A percentile compares a stretch with the other conserved stretches of the same genome.
Conservation (phyloP, 2,888 invertebrate species). For the Syrista parreyssii region DNA sequence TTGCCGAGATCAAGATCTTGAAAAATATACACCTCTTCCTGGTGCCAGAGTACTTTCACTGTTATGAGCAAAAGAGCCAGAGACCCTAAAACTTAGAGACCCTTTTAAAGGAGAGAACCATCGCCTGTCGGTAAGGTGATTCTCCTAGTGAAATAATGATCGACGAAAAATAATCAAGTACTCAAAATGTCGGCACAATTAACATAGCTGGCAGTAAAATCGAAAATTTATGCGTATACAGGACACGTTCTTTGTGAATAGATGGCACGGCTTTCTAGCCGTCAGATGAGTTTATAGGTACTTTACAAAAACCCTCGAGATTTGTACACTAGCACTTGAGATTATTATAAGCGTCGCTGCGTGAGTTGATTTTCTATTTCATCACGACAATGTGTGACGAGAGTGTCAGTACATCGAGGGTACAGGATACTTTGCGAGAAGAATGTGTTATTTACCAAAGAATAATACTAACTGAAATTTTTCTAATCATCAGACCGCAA, state of each 20-base stretch:
- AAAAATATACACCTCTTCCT: background rate
- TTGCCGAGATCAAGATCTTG: background rate
- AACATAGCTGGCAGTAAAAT: slow-evolving; percentile 36
- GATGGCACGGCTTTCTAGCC: background rate
- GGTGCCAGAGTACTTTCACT: background rate
- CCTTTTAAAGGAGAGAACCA: background rate
- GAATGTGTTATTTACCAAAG: background rate
- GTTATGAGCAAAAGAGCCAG: background rate
- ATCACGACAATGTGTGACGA: background rate
- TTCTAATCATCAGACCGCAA: background rate
- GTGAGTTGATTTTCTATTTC: background rate
- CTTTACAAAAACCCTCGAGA: background rate
- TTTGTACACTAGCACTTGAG: background rate
- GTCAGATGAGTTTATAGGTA: background rate
- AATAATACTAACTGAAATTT: background rate
- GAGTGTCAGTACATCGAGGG: background rate
- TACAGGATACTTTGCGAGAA: background rate
- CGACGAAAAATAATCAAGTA: slow-evolving; percentile 27
- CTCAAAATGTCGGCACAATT: slow-evolving; percentile 22
- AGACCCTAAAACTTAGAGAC: background rate
- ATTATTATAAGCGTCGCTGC: background rate
- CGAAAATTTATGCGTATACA: slow-evolving; percentile 30
- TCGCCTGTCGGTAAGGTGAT: slow-evolving; percentile 19
- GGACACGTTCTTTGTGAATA: slow-evolving; percentile 7
- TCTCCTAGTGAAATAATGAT: slow-evolving; percentile 19